Conservation (phyloP, 2,113 vertebrate genomes). For the Lutjanus erythropterus region DNA sequence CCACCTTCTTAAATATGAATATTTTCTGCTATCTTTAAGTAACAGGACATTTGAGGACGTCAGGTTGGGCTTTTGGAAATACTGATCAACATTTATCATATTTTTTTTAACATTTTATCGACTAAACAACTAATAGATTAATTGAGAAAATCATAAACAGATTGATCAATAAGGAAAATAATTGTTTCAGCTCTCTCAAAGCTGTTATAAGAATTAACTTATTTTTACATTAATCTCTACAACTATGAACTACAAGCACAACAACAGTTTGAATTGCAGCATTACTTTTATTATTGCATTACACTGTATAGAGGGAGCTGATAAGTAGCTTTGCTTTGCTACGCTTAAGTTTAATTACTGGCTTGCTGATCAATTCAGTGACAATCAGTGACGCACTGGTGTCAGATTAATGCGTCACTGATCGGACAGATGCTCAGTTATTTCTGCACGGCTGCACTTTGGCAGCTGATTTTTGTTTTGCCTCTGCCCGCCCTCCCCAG, state of each 20-base stretch:
- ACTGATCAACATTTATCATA: no score
- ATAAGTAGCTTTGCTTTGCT: not conserved
- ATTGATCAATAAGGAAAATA: no score
- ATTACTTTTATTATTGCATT: not conserved
- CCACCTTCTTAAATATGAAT: no score
- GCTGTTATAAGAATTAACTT: no score
- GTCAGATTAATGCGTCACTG: slow-evolving; percentile 60
- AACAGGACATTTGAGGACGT: no score
- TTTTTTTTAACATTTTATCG: no score
- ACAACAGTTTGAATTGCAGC: not conserved
- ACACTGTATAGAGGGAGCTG: not conserved
- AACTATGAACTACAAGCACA: not conserved
- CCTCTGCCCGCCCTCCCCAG: slow-evolving; percentile 24
- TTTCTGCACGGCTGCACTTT: slow-evolving; percentile 42
- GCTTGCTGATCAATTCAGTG: slow-evolving; percentile 43
- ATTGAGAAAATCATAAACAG: no score
- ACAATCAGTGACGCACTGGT: slow-evolving; percentile 56
- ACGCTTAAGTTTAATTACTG: slow-evolving; percentile 43
- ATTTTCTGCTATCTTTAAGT: no score
- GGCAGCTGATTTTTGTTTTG: slow-evolving; percentile 44
- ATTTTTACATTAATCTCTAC: not conserved
- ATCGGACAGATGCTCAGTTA: slow-evolving; percentile 50
- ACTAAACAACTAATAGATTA: no score
- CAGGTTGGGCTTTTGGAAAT: no score
- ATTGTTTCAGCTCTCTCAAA: no score